Conservation (phyloP, 2,888 invertebrate species). For the Lathronympha strigana region DNA sequence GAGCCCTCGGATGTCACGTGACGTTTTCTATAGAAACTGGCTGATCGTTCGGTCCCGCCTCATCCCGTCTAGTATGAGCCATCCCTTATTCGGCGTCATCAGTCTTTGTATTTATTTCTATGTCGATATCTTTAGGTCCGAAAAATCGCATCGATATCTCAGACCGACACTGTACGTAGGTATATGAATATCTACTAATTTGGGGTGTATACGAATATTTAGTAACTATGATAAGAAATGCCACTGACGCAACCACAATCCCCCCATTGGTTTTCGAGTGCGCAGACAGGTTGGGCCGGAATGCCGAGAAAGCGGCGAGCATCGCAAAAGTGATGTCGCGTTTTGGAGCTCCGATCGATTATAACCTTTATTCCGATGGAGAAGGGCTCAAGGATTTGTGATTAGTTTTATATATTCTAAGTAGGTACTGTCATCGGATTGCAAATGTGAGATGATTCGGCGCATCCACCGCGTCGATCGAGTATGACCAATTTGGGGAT, state of each 20-base stretch:
- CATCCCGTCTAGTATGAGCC: too few species aligned
- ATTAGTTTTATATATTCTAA: neutral
- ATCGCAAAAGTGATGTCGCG: slow-evolving; percentile 49
- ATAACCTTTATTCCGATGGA: slow-evolving; percentile 17
- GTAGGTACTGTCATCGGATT: neutral
- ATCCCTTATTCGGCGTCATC: too few species aligned
- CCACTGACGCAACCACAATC: neutral
- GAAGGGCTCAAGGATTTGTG: neutral
- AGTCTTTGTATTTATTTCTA: too few species aligned
- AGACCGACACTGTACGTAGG: too few species aligned
- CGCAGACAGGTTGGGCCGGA: slow-evolving; percentile 63
- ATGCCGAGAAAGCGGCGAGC: slow-evolving; percentile 68
- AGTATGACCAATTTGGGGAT: too few species aligned
- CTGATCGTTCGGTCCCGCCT: too few species aligned
- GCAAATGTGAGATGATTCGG: too few species aligned
- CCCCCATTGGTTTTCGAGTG: slow-evolving; percentile 1
- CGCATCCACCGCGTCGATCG: neutral
- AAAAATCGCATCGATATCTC: too few species aligned
- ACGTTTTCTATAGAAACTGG: too few species aligned
- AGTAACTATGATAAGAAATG: neutral
- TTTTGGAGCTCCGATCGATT: slow-evolving; percentile 40
- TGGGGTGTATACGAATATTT: too few species aligned
- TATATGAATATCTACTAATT: neutral
- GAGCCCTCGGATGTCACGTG: too few species aligned
- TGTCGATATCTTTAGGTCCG: too few species aligned